Evolutionary conservation across 2,113 vertebrate species (phyloP), one percentile per base, ranked within the genome.

Genomic region (Odontophorus gujanensis): DNA sequence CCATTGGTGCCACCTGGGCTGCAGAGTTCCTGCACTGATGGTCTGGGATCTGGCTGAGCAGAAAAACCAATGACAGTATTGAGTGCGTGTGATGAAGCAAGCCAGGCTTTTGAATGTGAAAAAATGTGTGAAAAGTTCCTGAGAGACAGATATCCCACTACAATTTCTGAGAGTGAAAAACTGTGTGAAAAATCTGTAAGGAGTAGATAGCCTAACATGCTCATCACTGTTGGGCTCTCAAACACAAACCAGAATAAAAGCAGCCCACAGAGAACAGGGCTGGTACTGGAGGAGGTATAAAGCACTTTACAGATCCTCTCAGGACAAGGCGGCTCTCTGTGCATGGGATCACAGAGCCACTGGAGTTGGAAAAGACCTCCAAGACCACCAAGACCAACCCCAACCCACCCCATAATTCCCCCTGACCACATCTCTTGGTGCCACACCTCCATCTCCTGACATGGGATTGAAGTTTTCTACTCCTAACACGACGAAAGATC

Each of bases 301-400:
- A 79, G 50, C 7, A 30, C 47, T n/a, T 25, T 7, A 16, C 40
- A 40, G n/a, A 14, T 20, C 6, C 26, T 12, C 28, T 45, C 2
- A 28, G 10, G 12, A 47, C 8, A 47, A 47, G 13, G 21, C 53
- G 61, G 53, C 38, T 13, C 40, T 48, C 42, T 8, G 36, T 5
- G 2, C 55, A 58, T 32, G 14, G 3, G 26, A 38, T 57, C 26
- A 18, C 32, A 8, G 0, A 8, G 0, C 25, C 32, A 2, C 9
- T 9, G 53, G 7, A 22, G 38, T 13, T 55, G 42, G 30, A 53
- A 28, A 53, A 30, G 51, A 53, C 51, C 51, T 20, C 42, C 6
- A 0, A 57, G 65, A 17, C 4, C 59, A 11, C 9, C 36, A 32
- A 53, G 15, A 28, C 51, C 26, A 53, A 30, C 8, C 51, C 51